A percentile compares a stretch with the other conserved stretches of the same genome.
Conservation (phyloP, 2,797 vertebrate species). For the Zalophus californianus region DNA sequence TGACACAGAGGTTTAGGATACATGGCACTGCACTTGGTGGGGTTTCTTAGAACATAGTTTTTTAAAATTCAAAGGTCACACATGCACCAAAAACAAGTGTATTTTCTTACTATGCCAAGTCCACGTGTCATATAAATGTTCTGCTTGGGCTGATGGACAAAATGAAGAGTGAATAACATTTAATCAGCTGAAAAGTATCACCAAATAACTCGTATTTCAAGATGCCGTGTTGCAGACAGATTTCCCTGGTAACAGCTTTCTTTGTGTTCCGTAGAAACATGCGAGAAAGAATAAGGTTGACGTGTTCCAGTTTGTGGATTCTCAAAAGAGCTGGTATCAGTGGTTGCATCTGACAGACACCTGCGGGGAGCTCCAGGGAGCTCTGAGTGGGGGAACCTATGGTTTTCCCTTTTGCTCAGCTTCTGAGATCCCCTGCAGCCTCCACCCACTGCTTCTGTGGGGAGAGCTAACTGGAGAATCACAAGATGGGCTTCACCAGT, state of each 20-base stretch:
- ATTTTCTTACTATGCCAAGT: conserved; percentile 49
- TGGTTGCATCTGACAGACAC: not conserved
- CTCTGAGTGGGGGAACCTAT: rapidly evolving
- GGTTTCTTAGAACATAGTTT: conserved; percentile 66
- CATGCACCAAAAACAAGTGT: conserved; percentile 58
- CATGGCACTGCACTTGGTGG: conserved; percentile 1
- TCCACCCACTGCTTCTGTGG: not conserved
- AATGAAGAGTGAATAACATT: conserved; percentile 39
- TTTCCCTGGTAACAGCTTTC: conserved; percentile 17
- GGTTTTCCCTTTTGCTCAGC: not conserved
- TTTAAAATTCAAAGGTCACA: conserved; percentile 64
- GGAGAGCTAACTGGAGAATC: not conserved
- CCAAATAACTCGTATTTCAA: conserved; percentile 45
- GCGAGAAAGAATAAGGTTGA: not conserved
- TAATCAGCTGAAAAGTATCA: not conserved
- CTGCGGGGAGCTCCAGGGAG: not conserved
- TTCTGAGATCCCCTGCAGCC: not conserved
- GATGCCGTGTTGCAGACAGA: not conserved
- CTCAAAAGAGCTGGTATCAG: not conserved
- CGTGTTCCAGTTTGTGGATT: not conserved
- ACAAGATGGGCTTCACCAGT: not conserved
- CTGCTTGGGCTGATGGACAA: conserved; percentile 50
- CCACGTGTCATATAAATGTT: conserved; percentile 64
- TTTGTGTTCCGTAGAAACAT: not conserved
- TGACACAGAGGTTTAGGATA: not conserved